phyloP scores from a whole-genome alignment of 2,888 invertebrate species.

The Dynastes grantii region DNA sequence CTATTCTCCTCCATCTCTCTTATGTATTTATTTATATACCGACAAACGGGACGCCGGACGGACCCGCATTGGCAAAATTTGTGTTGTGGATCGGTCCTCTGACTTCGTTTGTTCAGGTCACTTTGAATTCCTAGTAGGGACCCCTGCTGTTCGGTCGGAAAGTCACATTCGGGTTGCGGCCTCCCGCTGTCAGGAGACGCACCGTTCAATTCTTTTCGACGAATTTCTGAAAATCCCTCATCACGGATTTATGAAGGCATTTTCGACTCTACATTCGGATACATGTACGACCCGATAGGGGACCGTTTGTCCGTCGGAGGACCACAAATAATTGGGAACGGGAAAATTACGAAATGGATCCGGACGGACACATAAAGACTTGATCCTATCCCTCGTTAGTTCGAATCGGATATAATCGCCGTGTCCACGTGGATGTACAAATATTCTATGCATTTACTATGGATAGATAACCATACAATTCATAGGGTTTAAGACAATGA shows the following conservation, averaged over 20 bases:
- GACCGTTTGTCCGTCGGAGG: conserved; percentile 48
- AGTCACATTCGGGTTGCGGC: conserved; percentile 56
- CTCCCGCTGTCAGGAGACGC: conserved; percentile 57
- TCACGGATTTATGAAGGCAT: conserved; percentile 58
- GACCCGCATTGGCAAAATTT: conserved; percentile 42
- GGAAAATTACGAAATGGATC: conserved; percentile 44
- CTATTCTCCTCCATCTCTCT: conserved; percentile 6
- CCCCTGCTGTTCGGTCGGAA: conserved; percentile 53
- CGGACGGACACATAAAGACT: conserved; percentile 41
- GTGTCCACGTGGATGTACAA: conserved; percentile 20
- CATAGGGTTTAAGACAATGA: background rate
- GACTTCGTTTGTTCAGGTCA: conserved; percentile 43
- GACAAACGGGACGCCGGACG: conserved; percentile 21
- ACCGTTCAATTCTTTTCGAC: conserved; percentile 57
- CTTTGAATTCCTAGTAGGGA: conserved; percentile 46
- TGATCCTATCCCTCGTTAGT: conserved; percentile 35
- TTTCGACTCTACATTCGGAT: conserved; percentile 57
- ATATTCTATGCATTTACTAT: background rate
- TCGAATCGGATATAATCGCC: conserved; percentile 37
- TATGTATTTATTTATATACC: conserved; percentile 26
- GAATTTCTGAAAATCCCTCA: conserved; percentile 60
- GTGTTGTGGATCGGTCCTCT: conserved; percentile 32
- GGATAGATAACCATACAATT: too few relatives aligned
- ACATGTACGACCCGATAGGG: conserved; percentile 56
- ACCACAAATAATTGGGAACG: conserved; percentile 44